These are phyloP conservation scores for Polylopha cassiicola DNA, from an alignment of 2,888 invertebrate species.

Conservation along the genomic window DNA sequence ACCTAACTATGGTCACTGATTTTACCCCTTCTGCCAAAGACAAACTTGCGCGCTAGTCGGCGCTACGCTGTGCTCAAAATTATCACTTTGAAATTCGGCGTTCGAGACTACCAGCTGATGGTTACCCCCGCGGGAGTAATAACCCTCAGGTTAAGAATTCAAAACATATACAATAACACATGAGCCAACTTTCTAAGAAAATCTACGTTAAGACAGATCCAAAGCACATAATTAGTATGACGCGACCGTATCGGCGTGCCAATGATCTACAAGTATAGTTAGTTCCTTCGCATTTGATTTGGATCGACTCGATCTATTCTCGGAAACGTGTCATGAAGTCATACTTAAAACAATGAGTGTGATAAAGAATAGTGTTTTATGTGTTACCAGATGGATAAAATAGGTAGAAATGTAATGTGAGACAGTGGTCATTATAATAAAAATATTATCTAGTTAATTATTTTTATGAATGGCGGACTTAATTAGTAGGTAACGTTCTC, in stretches of 20 bases:
- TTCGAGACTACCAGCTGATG: no score
- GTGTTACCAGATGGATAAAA: slow-evolving; percentile 21
- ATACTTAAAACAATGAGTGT: slow-evolving; percentile 65
- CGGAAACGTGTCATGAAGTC: slow-evolving; percentile 64
- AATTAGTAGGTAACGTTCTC: no score
- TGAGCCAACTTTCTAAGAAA: slow-evolving; percentile 16
- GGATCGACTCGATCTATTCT: slow-evolving; percentile 67
- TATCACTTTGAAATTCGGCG: no score
- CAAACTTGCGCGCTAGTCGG: no score
- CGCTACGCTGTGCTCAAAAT: no score
- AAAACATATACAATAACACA: slow-evolving; percentile 1
- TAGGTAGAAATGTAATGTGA: slow-evolving; percentile 14
- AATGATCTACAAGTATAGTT: slow-evolving; percentile 59
- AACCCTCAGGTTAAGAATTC: no score
- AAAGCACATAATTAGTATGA: slow-evolving; percentile 60
- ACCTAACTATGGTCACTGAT: no score
- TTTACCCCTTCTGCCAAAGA: no score
- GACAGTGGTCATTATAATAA: no score
- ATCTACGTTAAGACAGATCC: slow-evolving; percentile 36
- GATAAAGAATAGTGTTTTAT: slow-evolving; percentile 28
- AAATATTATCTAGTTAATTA: no score
- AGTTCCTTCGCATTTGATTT: slow-evolving; percentile 68
- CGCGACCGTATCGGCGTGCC: slow-evolving; percentile 38
- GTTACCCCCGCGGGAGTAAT: no score
- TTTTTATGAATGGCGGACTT: no score